A percentile compares a stretch with the other conserved stretches of the same genome.
phyloP scores from a whole-genome alignment of 92 coral and sea anemone genomes.

The Porites cylindrica region DNA sequence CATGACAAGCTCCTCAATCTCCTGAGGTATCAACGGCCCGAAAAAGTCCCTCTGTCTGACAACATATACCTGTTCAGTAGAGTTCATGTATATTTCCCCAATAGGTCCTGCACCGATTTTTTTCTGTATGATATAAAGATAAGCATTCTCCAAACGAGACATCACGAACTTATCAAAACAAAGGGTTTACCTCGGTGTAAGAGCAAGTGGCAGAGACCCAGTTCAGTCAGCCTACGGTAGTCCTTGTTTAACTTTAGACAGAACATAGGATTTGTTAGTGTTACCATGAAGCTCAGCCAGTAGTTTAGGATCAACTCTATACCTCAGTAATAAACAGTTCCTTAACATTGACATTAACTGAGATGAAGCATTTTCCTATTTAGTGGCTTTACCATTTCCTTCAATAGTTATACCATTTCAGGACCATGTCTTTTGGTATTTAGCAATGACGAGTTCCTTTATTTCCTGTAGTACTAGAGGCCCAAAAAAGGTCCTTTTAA shows the following conservation, averaged over 20 bases:
- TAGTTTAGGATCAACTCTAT: background rate
- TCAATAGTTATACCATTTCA: background rate
- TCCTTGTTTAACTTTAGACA: no score
- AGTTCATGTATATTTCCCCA: background rate
- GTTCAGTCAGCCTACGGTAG: no score
- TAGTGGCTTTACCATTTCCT: no score
- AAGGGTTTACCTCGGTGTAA: no score
- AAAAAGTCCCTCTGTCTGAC: no score
- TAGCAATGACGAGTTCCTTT: background rate
- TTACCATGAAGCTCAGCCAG: conserved; percentile 1
- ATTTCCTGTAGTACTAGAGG: background rate
- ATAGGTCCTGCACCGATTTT: background rate
- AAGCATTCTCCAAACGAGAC: background rate
- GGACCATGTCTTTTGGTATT: background rate
- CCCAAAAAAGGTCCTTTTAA: background rate
- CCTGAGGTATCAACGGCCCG: no score
- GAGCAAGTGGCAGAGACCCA: no score
- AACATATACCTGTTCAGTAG: no score
- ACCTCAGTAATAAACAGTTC: background rate
- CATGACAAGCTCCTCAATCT: no score
- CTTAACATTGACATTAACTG: background rate
- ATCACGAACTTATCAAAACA: no score
- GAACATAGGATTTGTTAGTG: background rate
- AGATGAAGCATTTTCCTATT: no score
- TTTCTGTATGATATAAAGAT: background rate